Base-by-base conservation (phyloP, 2,113 vertebrate species). In the Riparia riparia region DNA sequence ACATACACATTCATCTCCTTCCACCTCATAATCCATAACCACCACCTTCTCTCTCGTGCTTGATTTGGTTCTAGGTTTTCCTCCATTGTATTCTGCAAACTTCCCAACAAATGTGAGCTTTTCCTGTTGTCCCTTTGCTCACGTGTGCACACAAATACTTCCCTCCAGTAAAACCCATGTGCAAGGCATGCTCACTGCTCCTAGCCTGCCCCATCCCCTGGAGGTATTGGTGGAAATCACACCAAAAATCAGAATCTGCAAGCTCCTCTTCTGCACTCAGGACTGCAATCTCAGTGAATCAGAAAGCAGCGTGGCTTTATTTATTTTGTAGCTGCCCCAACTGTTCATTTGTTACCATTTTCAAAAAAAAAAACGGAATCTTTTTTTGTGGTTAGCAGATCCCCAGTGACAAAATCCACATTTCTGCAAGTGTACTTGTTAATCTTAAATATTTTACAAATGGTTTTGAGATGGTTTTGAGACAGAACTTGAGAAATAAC, bases 301-400 rank as follows among this genome's bases (percentile, higher is more conserved):
- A 37, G 50, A 49, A 82, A 76, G 37, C 82, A 50, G 50, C 0
- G 0, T 9, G 72, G 41, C 10, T 57, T 72, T 61, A 58, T 84
- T 87, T 76, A 17, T 88, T 94, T 54, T 88, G 50, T 3, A 68
- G 74, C 71, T 90, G 66, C 50, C 47, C 8, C 2, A 90, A 37
- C 13, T 68, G 24, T 51, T 93, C 60, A 37, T 88, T 92, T 73
- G 64, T 76, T 74, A 68, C 56, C 25, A 50, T 69, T 89, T 89
- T 85, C 51, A 28, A 81, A 92, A 91, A 28, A 81, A 92, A 91
- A 91, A 81, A 49, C 11, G 42, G 39, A 78, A 82, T 34, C 6
- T 79, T 64, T 86, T 84, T 78, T 93, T 90, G 88, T 94, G 88
- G 79, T 95, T 94, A 71, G 64, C 71, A 86, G 76, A 76, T 83